Conservation (phyloP, 2,888 invertebrate species). For the Leucozona laternaria region DNA sequence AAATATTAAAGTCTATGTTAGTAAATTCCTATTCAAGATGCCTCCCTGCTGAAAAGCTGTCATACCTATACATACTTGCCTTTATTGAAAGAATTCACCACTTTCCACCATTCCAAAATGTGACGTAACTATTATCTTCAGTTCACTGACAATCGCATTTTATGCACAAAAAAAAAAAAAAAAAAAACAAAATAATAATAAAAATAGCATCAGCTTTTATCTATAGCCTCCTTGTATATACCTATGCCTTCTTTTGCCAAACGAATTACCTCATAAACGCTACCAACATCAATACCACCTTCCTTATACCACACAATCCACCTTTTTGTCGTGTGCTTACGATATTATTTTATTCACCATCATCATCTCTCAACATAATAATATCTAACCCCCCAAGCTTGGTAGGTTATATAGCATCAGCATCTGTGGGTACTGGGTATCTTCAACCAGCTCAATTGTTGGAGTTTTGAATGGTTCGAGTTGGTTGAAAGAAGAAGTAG, state of each 20-base stretch:
- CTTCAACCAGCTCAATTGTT: slow-evolving; percentile 33
- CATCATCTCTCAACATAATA: slow-evolving; percentile 26
- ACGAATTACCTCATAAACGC: slow-evolving; percentile 67
- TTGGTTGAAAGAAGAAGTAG: slow-evolving; percentile 15
- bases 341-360: slow-evolving; percentile 32
- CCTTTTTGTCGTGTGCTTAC: slow-evolving; percentile 28
- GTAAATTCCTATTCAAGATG: neutral
- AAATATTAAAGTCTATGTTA: neutral
- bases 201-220: slow-evolving; percentile 22
- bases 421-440: neutral
- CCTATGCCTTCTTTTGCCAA: slow-evolving; percentile 55
- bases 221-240: slow-evolving; percentile 1
- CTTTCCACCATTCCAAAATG: slow-evolving; percentile 5
- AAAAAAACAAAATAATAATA: too few relatives aligned
- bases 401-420: slow-evolving; percentile 53
- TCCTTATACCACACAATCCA: slow-evolving; percentile 19
- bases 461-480: slow-evolving; percentile 41
- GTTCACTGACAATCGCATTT: slow-evolving; percentile 53
- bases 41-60: neutral
- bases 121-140: slow-evolving; percentile 68
- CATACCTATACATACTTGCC: neutral
- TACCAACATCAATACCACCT: slow-evolving; percentile 7
- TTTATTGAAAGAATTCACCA: slow-evolving; percentile 11
- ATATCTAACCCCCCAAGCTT: slow-evolving; percentile 42
- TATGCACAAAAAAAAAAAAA: slow-evolving; percentile 27